These are phyloP conservation scores for Pyrgilauda ruficollis DNA, from an alignment of 2,113 vertebrate genomes.

Conservation along the genomic window DNA sequence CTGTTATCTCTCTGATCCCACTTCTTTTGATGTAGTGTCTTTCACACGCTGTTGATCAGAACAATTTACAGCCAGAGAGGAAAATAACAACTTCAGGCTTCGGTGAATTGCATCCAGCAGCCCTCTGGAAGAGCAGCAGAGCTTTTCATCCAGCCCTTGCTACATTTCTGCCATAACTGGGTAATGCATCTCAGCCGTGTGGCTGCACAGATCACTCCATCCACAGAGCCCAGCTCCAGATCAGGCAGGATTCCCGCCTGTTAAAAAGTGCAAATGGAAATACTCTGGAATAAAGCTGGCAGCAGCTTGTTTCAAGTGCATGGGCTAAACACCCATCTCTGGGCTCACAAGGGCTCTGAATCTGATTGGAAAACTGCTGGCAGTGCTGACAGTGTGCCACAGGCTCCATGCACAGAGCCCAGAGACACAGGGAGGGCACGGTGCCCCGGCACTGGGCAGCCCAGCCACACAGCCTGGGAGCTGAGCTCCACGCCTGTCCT, in stretches of 20 bases:
- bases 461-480: accelerated
- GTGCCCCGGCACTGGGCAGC: accelerated
- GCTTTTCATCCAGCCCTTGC: background rate
- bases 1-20: background rate
- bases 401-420: background rate
- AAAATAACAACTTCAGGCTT: slow-evolving; percentile 20
- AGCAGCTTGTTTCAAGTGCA: background rate
- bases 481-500: accelerated
- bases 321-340: background rate
- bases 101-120: background rate
- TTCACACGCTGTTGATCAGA: background rate
- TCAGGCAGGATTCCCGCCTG: background rate
- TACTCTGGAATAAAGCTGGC: background rate
- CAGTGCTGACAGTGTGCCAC: accelerated
- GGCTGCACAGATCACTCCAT: background rate
- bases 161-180: background rate
- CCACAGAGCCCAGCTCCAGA: accelerated
- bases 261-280: accelerated
- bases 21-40: background rate
- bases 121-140: background rate
- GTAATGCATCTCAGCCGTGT: background rate
- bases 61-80: slow-evolving; percentile 14
- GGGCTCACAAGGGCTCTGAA: background rate
- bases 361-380: background rate
- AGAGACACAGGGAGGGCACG: accelerated